A percentile compares a stretch with the other conserved stretches of the same genome.
Evolutionary conservation across 2,113 vertebrate species (phyloP).

Genomic region (Seriola aureovittata): DNA sequence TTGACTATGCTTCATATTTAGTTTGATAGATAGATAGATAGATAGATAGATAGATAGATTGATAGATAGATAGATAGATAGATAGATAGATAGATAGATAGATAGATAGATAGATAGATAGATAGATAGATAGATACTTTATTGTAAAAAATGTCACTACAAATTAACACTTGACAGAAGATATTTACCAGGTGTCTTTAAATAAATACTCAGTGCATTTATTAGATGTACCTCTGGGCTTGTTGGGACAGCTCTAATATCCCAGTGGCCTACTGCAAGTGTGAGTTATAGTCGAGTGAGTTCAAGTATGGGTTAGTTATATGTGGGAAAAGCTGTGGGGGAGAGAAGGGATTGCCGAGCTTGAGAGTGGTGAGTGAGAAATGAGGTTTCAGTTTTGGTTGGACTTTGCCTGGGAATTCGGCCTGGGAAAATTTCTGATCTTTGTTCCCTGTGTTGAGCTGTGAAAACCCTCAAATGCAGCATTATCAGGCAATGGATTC

Average conservation of each 20-base stretch:
- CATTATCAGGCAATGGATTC: conserved; percentile 3
- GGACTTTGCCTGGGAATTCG: conserved; percentile 57
- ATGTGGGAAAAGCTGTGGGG: conserved; percentile 52
- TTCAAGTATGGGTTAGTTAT: conserved; percentile 40
- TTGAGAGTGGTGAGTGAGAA: conserved; percentile 18
- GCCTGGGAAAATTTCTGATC: conserved; percentile 56
- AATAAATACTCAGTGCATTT: background rate
- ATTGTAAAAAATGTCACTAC: background rate
- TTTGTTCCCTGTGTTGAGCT: conserved; percentile 53
- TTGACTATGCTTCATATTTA: background rate
- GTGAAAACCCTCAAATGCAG: conserved; percentile 42
- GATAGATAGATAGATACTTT: too few species aligned
- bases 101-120: too few species aligned
- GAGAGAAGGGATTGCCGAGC: conserved; percentile 13
- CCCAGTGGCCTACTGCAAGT: conserved; percentile 21
- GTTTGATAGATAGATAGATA: too few species aligned
- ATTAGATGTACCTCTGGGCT: background rate
- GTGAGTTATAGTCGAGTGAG: conserved; percentile 28
- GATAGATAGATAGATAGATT: too few species aligned
- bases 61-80: too few species aligned
- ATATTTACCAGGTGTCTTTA: background rate
- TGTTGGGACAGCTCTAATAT: background rate
- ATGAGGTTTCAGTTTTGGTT: conserved; percentile 55
- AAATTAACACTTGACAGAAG: background rate
- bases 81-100: too few species aligned